Percentiles rank a stretch among this genome's conserved stretches.
Evolutionary conservation across 2,113 vertebrate species (phyloP).

Genomic region (Dipodomys spectabilis): DNA sequence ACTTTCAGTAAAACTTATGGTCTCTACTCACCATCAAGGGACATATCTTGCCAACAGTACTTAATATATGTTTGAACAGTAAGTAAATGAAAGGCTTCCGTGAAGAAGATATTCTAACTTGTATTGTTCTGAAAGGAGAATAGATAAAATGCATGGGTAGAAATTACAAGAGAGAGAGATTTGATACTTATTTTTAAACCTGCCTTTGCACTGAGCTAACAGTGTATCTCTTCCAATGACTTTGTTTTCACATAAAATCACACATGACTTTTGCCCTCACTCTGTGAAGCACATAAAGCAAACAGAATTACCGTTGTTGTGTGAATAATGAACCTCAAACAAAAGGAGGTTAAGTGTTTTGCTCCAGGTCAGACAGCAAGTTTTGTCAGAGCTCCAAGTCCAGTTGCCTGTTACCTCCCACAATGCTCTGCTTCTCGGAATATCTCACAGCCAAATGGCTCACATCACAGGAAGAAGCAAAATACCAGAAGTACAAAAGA

Average conservation of each 20-base stretch:
- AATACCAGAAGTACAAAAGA: not conserved
- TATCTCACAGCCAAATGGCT: not conserved
- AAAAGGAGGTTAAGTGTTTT: not conserved
- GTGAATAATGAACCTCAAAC: not conserved
- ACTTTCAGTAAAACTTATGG: not conserved
- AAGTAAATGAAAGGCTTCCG: not conserved
- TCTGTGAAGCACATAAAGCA: not conserved
- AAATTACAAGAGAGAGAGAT: not conserved
- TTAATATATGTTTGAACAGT: conserved; percentile 1
- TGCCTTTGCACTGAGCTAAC: not conserved
- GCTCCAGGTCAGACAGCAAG: not conserved
- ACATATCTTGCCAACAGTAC: not conserved
- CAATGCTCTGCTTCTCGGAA: not conserved
- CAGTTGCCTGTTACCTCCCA: not conserved
- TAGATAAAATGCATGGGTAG: not conserved
- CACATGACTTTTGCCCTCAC: not conserved
- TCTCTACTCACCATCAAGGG: conserved; percentile 16
- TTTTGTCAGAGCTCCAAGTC: not conserved
- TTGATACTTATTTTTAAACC: not conserved
- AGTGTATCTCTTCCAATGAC: not conserved
- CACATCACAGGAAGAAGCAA: not conserved
- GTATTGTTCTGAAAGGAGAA: not conserved
- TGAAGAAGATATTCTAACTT: not conserved
- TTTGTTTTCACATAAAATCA: not conserved
- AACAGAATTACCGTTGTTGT: not conserved